Conservation (phyloP, 2,797 vertebrate genomes). For the Pseudocheirus occidentalis region DNA sequence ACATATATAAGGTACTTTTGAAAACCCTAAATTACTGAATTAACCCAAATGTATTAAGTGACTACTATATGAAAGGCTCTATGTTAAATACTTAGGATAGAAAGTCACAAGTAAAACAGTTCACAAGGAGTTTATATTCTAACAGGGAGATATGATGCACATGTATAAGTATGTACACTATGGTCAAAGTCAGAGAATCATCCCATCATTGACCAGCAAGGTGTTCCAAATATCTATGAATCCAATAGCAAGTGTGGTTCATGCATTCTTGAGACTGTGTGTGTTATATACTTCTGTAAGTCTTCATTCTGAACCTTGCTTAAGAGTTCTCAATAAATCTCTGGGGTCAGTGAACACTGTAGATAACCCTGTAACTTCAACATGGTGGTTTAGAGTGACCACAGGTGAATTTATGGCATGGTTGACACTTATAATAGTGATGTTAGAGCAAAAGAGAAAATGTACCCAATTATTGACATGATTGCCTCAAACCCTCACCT, state of each 20-base stretch:
- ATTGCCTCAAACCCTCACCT: background rate
- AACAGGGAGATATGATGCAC: background rate
- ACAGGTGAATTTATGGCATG: background rate
- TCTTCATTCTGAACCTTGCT: background rate
- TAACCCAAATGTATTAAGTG: constrained; percentile 38
- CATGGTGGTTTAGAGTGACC: background rate
- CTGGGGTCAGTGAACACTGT: background rate
- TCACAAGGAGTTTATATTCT: background rate
- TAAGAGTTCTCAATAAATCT: background rate
- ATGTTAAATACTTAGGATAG: background rate
- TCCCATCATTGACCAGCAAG: background rate
- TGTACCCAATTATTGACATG: constrained; percentile 1
- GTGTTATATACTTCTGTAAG: background rate
- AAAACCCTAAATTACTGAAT: background rate
- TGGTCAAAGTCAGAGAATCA: background rate
- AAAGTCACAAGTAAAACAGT: background rate
- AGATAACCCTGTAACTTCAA: background rate
- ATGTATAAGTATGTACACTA: background rate
- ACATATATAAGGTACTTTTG: background rate
- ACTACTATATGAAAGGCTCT: background rate
- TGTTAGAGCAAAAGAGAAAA: constrained; percentile 22
- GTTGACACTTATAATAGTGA: constrained; percentile 3
- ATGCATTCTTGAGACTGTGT: background rate
- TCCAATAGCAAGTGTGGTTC: background rate
- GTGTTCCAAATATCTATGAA: background rate